Conservation (phyloP, 2,888 invertebrate genomes). For the Eupithecia vulgata region DNA sequence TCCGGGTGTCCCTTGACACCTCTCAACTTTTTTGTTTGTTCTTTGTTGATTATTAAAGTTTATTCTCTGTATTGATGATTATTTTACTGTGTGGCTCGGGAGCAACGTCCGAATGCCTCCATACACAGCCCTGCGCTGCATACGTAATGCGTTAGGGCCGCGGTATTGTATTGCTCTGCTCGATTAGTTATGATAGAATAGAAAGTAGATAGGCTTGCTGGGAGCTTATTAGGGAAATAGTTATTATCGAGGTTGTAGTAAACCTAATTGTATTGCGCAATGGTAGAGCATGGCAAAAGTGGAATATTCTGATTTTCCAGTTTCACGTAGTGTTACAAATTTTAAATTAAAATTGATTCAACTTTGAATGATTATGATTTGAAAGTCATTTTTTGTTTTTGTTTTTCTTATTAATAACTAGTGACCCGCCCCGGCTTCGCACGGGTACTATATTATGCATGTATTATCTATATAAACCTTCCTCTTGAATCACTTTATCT, state of each 20-base stretch:
- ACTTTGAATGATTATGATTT: background rate
- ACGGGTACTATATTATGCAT: too few relatives aligned
- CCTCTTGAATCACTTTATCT: too few relatives aligned
- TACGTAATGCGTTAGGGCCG: slow-evolving; percentile 64
- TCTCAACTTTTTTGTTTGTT: too few relatives aligned
- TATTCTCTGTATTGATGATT: slow-evolving; percentile 14
- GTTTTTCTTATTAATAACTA: too few relatives aligned
- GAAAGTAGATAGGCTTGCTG: slow-evolving; percentile 18
- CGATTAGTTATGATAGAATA: slow-evolving; percentile 33
- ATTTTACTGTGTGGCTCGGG: slow-evolving; percentile 49
- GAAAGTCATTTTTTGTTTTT: background rate
- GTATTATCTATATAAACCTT: too few relatives aligned
- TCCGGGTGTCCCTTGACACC: too few relatives aligned
- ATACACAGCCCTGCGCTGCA: slow-evolving; percentile 65
- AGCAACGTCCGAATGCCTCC: slow-evolving; percentile 72
- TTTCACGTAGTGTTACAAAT: background rate
- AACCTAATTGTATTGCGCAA: slow-evolving; percentile 1
- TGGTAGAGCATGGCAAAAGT: background rate
- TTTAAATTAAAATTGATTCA: background rate
- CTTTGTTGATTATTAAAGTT: background rate
- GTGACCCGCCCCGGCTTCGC: too few relatives aligned
- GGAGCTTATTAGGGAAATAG: slow-evolving; percentile 9
- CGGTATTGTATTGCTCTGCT: slow-evolving; percentile 27
- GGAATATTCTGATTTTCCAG: background rate
- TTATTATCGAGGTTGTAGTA: background rate